A percentile compares a stretch with the other conserved stretches of the same genome.
phyloP scores from a whole-genome alignment of 2,113 vertebrate species.

The Xenus cinereus region DNA sequence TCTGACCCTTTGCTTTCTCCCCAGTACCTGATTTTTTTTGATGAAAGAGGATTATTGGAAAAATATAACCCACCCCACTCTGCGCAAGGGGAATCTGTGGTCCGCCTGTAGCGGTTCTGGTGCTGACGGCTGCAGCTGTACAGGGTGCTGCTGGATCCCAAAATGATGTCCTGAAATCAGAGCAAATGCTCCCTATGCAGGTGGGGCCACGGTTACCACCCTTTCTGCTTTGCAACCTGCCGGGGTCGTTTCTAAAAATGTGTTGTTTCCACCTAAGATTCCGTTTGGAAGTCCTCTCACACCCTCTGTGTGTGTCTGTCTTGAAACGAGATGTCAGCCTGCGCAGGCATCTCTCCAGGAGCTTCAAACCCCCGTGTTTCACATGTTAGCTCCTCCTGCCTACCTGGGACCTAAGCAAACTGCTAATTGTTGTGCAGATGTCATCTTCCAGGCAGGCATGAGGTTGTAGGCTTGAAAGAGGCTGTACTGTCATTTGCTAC shows the following conservation, averaged over 20 bases:
- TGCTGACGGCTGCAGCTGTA: not conserved
- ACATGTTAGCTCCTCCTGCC: slow-evolving; percentile 23
- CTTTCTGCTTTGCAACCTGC: not conserved
- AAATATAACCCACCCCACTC: not conserved
- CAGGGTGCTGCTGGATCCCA: not conserved
- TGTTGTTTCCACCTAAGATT: not conserved
- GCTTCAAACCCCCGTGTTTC: not conserved
- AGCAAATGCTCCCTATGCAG: not conserved
- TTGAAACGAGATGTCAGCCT: not conserved
- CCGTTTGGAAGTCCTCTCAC: not conserved
- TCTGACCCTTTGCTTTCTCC: not conserved
- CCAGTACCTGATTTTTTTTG: not conserved
- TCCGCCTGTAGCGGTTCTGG: not conserved
- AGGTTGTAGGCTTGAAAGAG: slow-evolving; percentile 51
- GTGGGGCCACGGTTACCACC: not conserved
- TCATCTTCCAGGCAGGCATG: slow-evolving; percentile 45
- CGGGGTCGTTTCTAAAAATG: not conserved
- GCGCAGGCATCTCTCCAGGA: not conserved
- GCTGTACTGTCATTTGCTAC: slow-evolving; percentile 33
- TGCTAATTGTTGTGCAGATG: slow-evolving; percentile 54
- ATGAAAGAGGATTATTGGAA: not conserved
- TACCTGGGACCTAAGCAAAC: slow-evolving; percentile 25
- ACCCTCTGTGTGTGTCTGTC: rapidly evolving
- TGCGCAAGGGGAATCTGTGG: not conserved
- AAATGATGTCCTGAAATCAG: not conserved